Evolutionary conservation across 2,888 invertebrate species (phyloP).

Genomic region (Dilophus febrilis): DNA sequence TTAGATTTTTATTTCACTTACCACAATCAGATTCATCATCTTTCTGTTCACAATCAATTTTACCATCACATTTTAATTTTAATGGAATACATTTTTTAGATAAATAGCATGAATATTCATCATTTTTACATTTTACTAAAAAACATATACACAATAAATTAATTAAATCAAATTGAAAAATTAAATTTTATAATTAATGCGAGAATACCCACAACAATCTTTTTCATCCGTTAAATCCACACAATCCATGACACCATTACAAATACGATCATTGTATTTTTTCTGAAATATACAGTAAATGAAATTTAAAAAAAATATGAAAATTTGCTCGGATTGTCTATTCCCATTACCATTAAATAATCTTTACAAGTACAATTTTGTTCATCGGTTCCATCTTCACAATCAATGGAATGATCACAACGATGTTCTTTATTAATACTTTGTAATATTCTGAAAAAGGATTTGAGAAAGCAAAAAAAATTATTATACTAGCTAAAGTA

Average conservation of each 20-base stretch:
- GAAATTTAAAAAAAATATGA: neutral
- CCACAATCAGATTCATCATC: conserved; percentile 71
- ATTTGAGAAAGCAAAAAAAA: conserved; percentile 1
- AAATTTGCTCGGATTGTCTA: neutral
- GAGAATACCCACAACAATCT: conserved; percentile 42
- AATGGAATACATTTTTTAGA: conserved; percentile 46
- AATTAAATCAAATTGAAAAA: neutral
- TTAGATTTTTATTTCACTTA: too few species aligned
- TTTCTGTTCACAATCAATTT: conserved; percentile 42
- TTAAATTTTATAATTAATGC: conserved; percentile 2
- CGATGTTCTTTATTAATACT: conserved; percentile 37
- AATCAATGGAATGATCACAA: conserved; percentile 54
- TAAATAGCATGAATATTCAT: conserved; percentile 43
- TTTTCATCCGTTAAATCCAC: conserved; percentile 56
- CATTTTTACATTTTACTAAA: conserved; percentile 38
- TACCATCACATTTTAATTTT: conserved; percentile 44
- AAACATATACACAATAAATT: conserved; percentile 7
- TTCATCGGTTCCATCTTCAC: conserved; percentile 73
- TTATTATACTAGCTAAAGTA: neutral
- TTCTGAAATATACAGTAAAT: neutral
- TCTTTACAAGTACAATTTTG: conserved; percentile 54
- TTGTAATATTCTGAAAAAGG: conserved; percentile 43
- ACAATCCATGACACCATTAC: conserved; percentile 61
- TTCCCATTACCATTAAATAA: conserved; percentile 34
- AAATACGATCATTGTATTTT: conserved; percentile 33